A percentile compares a stretch with the other conserved stretches of the same genome.
Evolutionary conservation across 2,113 vertebrate genomes (phyloP).

Genomic region (Cnemophilus loriae): DNA sequence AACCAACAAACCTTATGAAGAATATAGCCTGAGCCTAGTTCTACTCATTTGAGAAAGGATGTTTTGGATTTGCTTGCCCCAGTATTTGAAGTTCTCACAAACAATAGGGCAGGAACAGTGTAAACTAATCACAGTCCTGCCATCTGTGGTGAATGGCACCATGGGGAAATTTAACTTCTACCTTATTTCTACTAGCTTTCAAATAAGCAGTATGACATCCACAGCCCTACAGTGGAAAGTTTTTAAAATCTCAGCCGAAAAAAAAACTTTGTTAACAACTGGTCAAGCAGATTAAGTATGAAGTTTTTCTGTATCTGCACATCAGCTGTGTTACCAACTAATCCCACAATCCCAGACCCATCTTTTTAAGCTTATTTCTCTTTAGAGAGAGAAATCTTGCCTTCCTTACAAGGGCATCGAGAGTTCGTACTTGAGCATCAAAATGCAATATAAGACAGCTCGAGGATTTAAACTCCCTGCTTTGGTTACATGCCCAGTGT

Average conservation of each 20-base stretch:
- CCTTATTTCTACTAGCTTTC: neutral
- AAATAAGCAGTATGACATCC: neutral
- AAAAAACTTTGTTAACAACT: neutral
- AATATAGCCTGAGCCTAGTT: neutral
- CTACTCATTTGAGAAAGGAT: neutral
- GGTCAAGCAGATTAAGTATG: neutral
- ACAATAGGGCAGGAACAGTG: neutral
- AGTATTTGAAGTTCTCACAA: neutral
- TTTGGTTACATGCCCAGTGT: accelerated
- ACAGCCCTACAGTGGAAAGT: accelerated
- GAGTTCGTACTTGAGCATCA: accelerated
- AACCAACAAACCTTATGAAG: neutral
- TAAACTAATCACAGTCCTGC: neutral
- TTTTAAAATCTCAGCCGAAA: neutral
- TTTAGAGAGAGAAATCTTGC: neutral
- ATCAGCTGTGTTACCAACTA: neutral
- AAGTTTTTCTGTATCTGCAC: neutral
- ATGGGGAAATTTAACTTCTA: neutral
- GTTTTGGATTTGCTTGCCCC: neutral
- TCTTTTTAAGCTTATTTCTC: neutral
- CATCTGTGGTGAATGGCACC: neutral
- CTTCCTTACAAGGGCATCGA: neutral
- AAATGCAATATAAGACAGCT: accelerated
- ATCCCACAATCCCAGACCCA: neutral
- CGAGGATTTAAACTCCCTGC: accelerated